These are phyloP conservation scores for Cryptoleucopteryx plumbea DNA, from an alignment of 2,113 vertebrate species.

Conservation along the genomic window DNA sequence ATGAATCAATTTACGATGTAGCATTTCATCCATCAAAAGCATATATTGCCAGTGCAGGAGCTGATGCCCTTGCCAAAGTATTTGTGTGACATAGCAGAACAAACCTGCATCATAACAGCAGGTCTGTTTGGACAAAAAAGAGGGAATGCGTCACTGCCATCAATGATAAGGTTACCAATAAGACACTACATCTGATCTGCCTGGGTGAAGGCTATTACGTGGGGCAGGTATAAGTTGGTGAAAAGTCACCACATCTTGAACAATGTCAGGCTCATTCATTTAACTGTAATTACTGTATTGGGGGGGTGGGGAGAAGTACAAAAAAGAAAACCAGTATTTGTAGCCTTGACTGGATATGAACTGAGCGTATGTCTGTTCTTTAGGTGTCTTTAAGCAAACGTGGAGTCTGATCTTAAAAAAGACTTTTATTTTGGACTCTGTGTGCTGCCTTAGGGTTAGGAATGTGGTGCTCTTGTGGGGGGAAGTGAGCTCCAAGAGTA, in stretches of 20 bases:
- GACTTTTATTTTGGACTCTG: slow-evolving; percentile 80
- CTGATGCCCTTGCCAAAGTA: slow-evolving; percentile 97
- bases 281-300: slow-evolving; percentile 87
- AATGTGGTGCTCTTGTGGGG: slow-evolving; percentile 82
- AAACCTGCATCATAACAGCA: slow-evolving; percentile 59
- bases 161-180: slow-evolving; percentile 72
- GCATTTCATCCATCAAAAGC: slow-evolving; percentile 99
- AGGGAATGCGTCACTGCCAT: slow-evolving; percentile 85
- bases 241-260: slow-evolving; percentile 68
- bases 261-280: slow-evolving; percentile 78
- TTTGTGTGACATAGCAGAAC: slow-evolving; percentile 85
- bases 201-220: slow-evolving; percentile 65
- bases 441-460: slow-evolving; percentile 86
- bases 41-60: slow-evolving; percentile 96
- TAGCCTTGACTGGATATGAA: slow-evolving; percentile 81
- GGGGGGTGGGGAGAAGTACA: slow-evolving; percentile 49
- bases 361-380: slow-evolving; percentile 79
- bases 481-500: slow-evolving; percentile 80
- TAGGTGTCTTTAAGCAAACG: slow-evolving; percentile 81
- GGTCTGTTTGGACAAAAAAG: slow-evolving; percentile 75
- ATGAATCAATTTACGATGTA: slow-evolving; percentile 99
- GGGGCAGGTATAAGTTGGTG: slow-evolving; percentile 71
- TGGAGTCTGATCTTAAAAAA: slow-evolving; percentile 80
- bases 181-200: slow-evolving; percentile 83
- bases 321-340: slow-evolving; percentile 79